phyloP scores from a whole-genome alignment of 1,140 invertebrate species.

The Pseudomyrmex flavicornis region DNA sequence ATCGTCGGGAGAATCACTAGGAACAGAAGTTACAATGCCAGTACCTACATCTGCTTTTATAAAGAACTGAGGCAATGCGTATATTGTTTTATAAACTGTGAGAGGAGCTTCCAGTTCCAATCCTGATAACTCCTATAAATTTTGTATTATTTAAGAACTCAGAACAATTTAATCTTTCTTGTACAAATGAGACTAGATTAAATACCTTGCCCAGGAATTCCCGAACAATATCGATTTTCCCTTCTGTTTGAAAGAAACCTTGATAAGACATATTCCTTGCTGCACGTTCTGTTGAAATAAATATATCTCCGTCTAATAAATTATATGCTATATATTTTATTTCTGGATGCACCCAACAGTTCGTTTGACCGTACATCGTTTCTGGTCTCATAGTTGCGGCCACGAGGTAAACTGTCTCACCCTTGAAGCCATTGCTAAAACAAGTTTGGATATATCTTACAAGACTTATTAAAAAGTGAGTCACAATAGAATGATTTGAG shows the following conservation, averaged over 20 bases:
- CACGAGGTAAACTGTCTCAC: conserved; percentile 92
- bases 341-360: conserved; percentile 98
- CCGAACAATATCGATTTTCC: conserved; percentile 90
- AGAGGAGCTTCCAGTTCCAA: conserved; percentile 93
- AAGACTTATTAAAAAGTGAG: not conserved
- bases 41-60: conserved; percentile 99
- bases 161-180: conserved; percentile 5
- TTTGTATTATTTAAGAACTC: not conserved
- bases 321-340: conserved; percentile 96
- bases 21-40: conserved; percentile 98
- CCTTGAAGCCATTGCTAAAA: conserved; percentile 83
- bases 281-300: conserved; percentile 94
- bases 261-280: conserved; percentile 99
- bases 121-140: conserved; percentile 90
- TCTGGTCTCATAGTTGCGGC: conserved; percentile 99
- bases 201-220: conserved; percentile 90
- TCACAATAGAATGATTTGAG: conserved; percentile 18
- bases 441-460: conserved; percentile 58
- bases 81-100: conserved; percentile 93
- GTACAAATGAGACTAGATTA: conserved; percentile 38
- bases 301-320: conserved; percentile 89
- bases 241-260: conserved; percentile 93
- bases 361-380: conserved; percentile 99
- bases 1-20: conserved; percentile 99
- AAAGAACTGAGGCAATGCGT: conserved; percentile 98